A percentile compares a stretch with the other conserved stretches of the same genome.
Conservation (phyloP, 2,113 vertebrate genomes). For the Empidonax alnorum region DNA sequence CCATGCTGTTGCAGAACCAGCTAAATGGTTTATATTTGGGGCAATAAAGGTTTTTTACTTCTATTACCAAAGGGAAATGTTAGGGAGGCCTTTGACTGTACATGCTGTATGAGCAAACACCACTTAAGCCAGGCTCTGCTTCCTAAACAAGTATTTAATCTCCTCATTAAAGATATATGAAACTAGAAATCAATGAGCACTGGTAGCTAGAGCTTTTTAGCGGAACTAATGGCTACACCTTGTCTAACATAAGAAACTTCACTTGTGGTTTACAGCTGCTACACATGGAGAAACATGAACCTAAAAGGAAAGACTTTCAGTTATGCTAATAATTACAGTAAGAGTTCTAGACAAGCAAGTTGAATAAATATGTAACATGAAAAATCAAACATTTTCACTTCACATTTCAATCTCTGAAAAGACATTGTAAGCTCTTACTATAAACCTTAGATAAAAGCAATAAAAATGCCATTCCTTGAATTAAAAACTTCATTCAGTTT, state of each 20-base stretch:
- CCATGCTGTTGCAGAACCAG: neutral
- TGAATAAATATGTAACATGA: constrained; percentile 54
- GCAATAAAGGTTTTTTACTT: constrained; percentile 31
- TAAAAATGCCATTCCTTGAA: constrained; percentile 37
- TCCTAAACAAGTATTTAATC: constrained; percentile 99
- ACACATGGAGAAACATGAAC: constrained; percentile 75
- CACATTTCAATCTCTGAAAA: constrained; percentile 52
- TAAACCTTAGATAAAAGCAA: constrained; percentile 54
- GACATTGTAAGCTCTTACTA: neutral
- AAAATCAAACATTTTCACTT: constrained; percentile 53
- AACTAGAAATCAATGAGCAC: constrained; percentile 92
- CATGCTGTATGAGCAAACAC: constrained; percentile 78
- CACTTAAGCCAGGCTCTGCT: constrained; percentile 90
- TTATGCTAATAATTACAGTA: constrained; percentile 60
- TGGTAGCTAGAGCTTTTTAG: constrained; percentile 86
- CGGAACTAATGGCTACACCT: constrained; percentile 91
- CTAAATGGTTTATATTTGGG: constrained; percentile 36
- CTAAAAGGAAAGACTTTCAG: constrained; percentile 64
- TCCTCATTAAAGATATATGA: constrained; percentile 99
- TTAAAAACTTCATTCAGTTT: neutral
- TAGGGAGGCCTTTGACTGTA: constrained; percentile 79
- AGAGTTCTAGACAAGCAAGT: constrained; percentile 60
- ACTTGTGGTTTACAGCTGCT: constrained; percentile 85
- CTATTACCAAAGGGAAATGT: constrained; percentile 81
- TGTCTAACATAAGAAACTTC: constrained; percentile 90